Evolutionary conservation across 1,140 invertebrate genomes (phyloP), one percentile per base, ranked within the genome.

Genomic region (Limonius californicus): DNA sequence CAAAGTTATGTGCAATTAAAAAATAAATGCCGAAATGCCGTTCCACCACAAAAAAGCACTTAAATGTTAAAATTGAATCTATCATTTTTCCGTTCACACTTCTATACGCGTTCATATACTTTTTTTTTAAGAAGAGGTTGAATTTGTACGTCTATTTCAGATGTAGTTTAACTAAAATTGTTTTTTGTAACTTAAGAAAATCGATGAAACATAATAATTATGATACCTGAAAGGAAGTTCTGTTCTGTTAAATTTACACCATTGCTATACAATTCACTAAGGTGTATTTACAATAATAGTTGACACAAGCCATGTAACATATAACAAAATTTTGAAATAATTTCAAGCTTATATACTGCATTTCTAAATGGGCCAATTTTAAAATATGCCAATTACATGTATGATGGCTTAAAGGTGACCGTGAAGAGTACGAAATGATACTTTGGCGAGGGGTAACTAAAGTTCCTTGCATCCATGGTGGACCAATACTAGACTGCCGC

Each of bases 341-440:
- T 39, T 39, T 7, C 1, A 55, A 55, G 53, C 53, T 27, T 12
- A 39, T 59, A 9, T 23, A 50, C 43, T 32, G 39, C 57, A 59
- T 54, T 21, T 14, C 19, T 54, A 4, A 58, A 32, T n/a, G n/a
- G n/a, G n/a, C n/a, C n/a, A n/a, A 59, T 35, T 59, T 32, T 2
- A 15, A 54, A 23, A 54, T 9, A 32, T 27, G 6, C n/a, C 20
- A 75, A 74, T 89, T 91, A 92, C 90, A 92, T 80, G 89, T 90
- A 70, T 91, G 89, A 79, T 92, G 89, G 61, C 89, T 90, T 42
- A 82, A 82, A 64, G 84, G 84, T 32, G 85, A 87, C 66, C 84
- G 80, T 35, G 88, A 89, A n/a, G 85, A 86, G 63, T 84, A 81
- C 8, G 87, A 87, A 68, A 88, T 80, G 68, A 87, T 82, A 16